These are phyloP conservation scores for Neelides sp. DNA, from an alignment of 1,140 invertebrate species.

Conservation along the genomic window DNA sequence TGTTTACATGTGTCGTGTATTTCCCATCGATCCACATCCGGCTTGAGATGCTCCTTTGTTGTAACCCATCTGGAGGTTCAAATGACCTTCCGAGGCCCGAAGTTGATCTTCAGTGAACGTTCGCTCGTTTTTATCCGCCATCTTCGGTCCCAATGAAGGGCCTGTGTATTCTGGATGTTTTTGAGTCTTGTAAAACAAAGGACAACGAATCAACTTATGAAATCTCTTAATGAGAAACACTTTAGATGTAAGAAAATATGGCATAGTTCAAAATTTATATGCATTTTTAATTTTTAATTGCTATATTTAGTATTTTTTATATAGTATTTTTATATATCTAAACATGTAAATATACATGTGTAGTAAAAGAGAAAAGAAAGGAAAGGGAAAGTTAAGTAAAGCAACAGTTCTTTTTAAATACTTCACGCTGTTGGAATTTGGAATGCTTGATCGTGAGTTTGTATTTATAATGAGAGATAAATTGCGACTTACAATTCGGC, in stretches of 20 bases:
- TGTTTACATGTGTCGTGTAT: conserved; percentile 82
- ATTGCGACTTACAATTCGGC: conserved; percentile 80
- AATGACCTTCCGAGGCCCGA: conserved; percentile 71
- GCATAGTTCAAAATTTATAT: too few species aligned
- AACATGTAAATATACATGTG: neutral
- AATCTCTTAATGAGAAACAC: neutral
- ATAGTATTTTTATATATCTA: too few species aligned
- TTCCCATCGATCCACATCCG: conserved; percentile 80
- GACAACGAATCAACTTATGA: conserved; percentile 10
- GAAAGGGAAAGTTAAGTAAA: neutral
- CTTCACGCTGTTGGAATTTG: neutral
- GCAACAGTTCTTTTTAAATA: neutral
- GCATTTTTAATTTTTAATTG: too few species aligned
- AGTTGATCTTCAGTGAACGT: conserved; percentile 90
- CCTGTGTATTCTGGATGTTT: conserved; percentile 86
- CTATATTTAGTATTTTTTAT: too few species aligned
- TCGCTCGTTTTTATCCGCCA: conserved; percentile 85
- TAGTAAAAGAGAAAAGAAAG: neutral
- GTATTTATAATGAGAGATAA: too few species aligned
- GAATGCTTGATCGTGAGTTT: neutral
- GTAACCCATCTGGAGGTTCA: conserved; percentile 91
- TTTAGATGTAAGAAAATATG: neutral
- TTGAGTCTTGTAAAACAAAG: conserved; percentile 63
- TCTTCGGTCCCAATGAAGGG: conserved; percentile 80
- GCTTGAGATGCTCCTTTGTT: conserved; percentile 84